phyloP scores from a whole-genome alignment of 2,113 vertebrate species.

The Notarius lentiginosus region DNA sequence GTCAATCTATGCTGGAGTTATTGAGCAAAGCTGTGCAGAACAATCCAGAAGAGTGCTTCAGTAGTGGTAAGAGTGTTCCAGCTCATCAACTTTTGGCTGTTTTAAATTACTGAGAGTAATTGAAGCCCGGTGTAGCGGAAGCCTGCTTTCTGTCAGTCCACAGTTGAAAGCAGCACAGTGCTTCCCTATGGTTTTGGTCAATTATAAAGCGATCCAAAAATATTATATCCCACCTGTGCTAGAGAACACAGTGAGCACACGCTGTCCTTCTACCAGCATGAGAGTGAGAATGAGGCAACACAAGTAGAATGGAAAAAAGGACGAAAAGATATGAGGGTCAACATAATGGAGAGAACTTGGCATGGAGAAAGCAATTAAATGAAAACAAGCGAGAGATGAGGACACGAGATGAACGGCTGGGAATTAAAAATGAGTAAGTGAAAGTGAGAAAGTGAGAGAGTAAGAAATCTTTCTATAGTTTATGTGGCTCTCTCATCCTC shows the following conservation, averaged over 20 bases:
- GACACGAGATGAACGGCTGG: conserved; percentile 17
- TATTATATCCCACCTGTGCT: conserved; percentile 2
- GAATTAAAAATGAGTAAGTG: neutral
- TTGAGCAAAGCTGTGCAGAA: neutral
- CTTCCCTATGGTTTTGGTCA: conserved; percentile 4
- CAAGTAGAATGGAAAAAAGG: neutral
- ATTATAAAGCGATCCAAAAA: conserved; percentile 20
- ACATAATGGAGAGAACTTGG: conserved; percentile 4
- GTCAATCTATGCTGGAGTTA: neutral
- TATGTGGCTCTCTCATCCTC: conserved; percentile 31
- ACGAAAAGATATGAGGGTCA: neutral
- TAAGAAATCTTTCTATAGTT: neutral
- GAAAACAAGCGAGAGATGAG: conserved; percentile 18
- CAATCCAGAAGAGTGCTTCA: neutral
- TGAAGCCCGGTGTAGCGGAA: conserved; percentile 1
- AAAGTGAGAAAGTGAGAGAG: conserved; percentile 13
- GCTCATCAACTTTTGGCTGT: conserved; percentile 13
- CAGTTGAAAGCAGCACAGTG: neutral
- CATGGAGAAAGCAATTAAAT: conserved; percentile 3
- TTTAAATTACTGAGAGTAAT: conserved; percentile 12
- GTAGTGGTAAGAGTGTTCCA: conserved; percentile 1
- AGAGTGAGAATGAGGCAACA: neutral
- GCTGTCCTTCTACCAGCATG: neutral
- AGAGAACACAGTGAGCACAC: conserved; percentile 8
- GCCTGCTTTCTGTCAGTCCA: neutral